These are phyloP conservation scores for Tortricodes alternella DNA, from an alignment of 2,888 invertebrate genomes.

Conservation along the genomic window DNA sequence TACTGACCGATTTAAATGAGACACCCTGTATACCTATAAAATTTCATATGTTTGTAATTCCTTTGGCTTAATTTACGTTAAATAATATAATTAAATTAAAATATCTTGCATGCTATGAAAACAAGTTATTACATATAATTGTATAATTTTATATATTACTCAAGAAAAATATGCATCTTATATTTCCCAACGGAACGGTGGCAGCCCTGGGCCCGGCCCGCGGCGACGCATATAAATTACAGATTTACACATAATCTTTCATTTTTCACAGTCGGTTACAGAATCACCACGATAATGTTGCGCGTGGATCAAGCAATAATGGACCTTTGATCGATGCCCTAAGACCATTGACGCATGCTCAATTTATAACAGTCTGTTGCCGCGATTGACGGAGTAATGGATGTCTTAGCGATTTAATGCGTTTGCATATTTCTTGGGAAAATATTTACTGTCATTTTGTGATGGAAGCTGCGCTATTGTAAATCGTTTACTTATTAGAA, in stretches of 20 bases:
- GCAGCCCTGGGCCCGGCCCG: conserved; percentile 61
- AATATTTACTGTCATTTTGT: background rate
- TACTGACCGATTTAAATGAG: no score
- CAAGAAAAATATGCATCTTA: conserved; percentile 5
- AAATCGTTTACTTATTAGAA: background rate
- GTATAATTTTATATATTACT: background rate
- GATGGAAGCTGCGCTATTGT: background rate
- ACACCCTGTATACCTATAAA: no score
- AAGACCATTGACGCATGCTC: no score
- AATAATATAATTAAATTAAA: no score
- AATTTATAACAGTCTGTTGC: conserved; percentile 70
- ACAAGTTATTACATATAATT: no score
- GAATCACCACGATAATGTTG: no score
- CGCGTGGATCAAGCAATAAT: no score
- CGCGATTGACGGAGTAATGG: conserved; percentile 39
- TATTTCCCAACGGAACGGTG: conserved; percentile 24
- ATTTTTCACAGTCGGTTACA: conserved; percentile 73
- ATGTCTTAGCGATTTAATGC: conserved; percentile 25
- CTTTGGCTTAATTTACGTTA: no score
- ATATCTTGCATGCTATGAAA: background rate
- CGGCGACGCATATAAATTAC: conserved; percentile 81
- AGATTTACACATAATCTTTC: conserved; percentile 79
- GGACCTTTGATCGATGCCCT: no score
- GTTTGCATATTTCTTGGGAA: conserved; percentile 1
- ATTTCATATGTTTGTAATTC: no score